These are phyloP conservation scores for Dromococcyx pavoninus DNA, from an alignment of 2,797 vertebrate genomes.

Conservation along the genomic window DNA sequence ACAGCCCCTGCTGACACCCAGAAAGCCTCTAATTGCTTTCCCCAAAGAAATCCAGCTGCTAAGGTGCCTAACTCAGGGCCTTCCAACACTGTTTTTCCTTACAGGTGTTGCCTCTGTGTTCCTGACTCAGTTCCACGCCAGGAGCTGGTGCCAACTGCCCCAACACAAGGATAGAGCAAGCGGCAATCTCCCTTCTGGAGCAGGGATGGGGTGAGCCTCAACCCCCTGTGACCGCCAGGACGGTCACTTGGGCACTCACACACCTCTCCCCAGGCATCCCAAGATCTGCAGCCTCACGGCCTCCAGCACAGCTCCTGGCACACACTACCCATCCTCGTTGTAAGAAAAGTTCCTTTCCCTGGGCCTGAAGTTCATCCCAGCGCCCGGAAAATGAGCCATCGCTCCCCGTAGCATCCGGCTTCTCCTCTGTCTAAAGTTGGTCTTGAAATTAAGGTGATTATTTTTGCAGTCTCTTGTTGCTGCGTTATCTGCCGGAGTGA, in stretches of 20 bases:
- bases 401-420: fast-evolving
- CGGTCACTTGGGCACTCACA: background rate
- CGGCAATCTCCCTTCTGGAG: background rate
- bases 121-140: fast-evolving
- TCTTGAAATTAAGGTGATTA: background rate
- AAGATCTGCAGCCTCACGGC: background rate
- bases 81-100: background rate
- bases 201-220: background rate
- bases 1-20: background rate
- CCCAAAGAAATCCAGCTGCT: background rate
- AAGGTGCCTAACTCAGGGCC: background rate
- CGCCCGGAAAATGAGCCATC: fast-evolving
- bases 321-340: fast-evolving
- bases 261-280: fast-evolving
- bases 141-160: background rate
- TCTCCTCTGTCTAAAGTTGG: background rate
- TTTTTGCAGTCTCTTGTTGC: background rate
- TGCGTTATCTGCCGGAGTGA: fast-evolving
- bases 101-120: background rate
- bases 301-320: background rate
- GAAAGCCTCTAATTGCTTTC: background rate
- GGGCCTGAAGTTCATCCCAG: background rate
- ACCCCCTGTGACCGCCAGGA: background rate
- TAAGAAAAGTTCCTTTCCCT: background rate
- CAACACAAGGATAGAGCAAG: fast-evolving